Evolutionary conservation across 1,140 invertebrate species (phyloP).

Genomic region (Andrena cerasifolii): DNA sequence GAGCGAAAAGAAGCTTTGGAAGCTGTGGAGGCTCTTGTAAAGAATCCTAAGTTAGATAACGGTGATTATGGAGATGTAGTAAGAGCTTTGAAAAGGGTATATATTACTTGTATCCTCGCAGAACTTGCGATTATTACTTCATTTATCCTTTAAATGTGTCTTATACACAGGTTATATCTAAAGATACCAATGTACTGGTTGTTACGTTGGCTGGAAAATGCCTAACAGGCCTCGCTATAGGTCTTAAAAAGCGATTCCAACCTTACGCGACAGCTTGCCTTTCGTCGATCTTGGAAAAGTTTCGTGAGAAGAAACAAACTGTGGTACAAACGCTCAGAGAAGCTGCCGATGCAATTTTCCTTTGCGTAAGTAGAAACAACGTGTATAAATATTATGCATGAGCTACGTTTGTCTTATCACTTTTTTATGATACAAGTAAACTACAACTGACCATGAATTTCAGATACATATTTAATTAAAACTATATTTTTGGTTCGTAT

Average conservation of each 20-base stretch:
- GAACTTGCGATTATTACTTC: conserved; percentile 40
- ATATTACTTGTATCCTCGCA: conserved; percentile 47
- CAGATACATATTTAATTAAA: conserved; percentile 5
- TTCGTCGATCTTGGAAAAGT: conserved; percentile 94
- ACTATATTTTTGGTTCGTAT: conserved; percentile 63
- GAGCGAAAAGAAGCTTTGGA: conserved; percentile 96
- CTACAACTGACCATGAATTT: too few relatives aligned
- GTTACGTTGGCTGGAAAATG: conserved; percentile 94
- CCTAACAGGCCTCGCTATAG: conserved; percentile 91
- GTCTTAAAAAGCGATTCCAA: conserved; percentile 94
- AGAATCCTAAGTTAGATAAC: conserved; percentile 93
- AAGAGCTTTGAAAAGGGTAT: conserved; percentile 93
- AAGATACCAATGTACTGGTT: conserved; percentile 98
- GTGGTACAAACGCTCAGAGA: conserved; percentile 94
- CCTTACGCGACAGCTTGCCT: conserved; percentile 92
- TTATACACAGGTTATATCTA: conserved; percentile 88
- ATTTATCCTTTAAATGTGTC: conserved; percentile 24
- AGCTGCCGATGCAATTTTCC: conserved; percentile 95
- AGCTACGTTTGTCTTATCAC: too few relatives aligned
- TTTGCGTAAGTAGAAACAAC: conserved; percentile 84
- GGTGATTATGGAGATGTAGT: conserved; percentile 97
- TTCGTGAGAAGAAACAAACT: conserved; percentile 98
- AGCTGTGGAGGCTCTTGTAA: conserved; percentile 89
- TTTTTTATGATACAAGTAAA: too few relatives aligned
- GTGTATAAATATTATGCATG: too few relatives aligned